Evolutionary conservation across 2,888 invertebrate genomes (phyloP).

Genomic region (Euplexia lucipara): DNA sequence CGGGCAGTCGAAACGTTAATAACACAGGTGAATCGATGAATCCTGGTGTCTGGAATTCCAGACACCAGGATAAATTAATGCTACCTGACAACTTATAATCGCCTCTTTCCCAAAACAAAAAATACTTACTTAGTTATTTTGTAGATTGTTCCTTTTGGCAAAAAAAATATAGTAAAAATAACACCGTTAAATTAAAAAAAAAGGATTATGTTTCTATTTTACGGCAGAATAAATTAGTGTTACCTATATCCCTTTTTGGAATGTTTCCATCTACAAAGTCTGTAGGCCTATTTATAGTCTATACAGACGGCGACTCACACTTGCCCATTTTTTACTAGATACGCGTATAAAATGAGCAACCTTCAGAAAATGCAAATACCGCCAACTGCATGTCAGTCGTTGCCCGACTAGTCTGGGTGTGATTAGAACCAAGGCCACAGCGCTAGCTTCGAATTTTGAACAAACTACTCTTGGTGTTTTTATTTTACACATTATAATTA

Average conservation of each 20-base stretch:
- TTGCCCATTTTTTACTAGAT: slow-evolving; percentile 50
- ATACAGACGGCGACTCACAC: slow-evolving; percentile 11
- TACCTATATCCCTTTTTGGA: neutral
- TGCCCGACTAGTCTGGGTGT: slow-evolving; percentile 60
- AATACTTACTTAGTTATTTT: neutral
- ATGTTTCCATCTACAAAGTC: neutral
- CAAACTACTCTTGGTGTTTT: slow-evolving; percentile 26
- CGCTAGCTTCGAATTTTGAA: slow-evolving; percentile 48
- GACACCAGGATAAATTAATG: no score
- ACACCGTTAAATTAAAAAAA: slow-evolving; percentile 14
- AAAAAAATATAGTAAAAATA: neutral
- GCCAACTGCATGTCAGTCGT: slow-evolving; percentile 64
- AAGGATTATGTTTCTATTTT: slow-evolving; percentile 9
- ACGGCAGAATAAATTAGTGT: neutral
- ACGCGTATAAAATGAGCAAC: slow-evolving; percentile 55
- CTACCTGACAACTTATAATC: neutral
- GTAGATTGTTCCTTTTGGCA: neutral
- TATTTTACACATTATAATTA: slow-evolving; percentile 34
- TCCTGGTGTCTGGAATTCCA: neutral
- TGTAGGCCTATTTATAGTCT: slow-evolving; percentile 23
- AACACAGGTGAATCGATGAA: neutral
- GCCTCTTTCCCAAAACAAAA: no score
- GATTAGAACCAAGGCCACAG: slow-evolving; percentile 62
- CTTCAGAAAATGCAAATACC: slow-evolving; percentile 63
- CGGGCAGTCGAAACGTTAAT: neutral